Base-by-base conservation (phyloP, 2,888 invertebrate genomes). In the Quadroppia sp. region DNA sequence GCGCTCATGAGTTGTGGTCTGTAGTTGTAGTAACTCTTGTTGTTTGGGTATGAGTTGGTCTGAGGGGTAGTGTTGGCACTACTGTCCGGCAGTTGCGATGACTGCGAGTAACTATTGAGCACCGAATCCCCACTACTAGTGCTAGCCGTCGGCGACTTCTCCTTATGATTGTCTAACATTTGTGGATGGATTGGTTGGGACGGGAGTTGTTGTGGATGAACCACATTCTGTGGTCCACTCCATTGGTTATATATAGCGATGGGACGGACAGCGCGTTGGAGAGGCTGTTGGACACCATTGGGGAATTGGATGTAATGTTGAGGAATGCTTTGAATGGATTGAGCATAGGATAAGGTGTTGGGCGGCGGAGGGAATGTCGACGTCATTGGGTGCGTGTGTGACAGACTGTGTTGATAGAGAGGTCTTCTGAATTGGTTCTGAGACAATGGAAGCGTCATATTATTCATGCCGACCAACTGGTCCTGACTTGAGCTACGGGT, bases 401-500 rank as follows among this genome's bases (percentile, higher is more conserved):
- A 25, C 32, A 48, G 23, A 48, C 48, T 42, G 28, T 70, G 70
- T 17, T 70, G 70, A 70, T 48, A 42, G 28, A 70, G 3, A 48
- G 70, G 45, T 40, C 48, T 25, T 72, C 61, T 30, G 30, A 20
- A 50, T 40, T 72, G 72, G 40, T 53, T 30, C 32, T 61, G 59
- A 32, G 32, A 30, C 59, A 32, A 32, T 11, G 59, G 59, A 7
- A 15, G 11, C 6, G 17, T 45, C 45, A 17, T 17, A 32, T 61
- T 61, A 13, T 20, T 30, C 28, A 61, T 32, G 6, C 59, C 59
- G 17, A 32, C 32, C 59, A 73, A 53, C 32, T 73, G 75, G 30
- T 73, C 73, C 30, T 75, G 75, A 73, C 75, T 75, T 7, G 30
- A 69, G 25, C 72, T 73, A 23, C 75, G 69, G n/a, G 59, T 20